phyloP scores from a whole-genome alignment of 2,888 invertebrate species.

The Sphaeridia pumilis region DNA sequence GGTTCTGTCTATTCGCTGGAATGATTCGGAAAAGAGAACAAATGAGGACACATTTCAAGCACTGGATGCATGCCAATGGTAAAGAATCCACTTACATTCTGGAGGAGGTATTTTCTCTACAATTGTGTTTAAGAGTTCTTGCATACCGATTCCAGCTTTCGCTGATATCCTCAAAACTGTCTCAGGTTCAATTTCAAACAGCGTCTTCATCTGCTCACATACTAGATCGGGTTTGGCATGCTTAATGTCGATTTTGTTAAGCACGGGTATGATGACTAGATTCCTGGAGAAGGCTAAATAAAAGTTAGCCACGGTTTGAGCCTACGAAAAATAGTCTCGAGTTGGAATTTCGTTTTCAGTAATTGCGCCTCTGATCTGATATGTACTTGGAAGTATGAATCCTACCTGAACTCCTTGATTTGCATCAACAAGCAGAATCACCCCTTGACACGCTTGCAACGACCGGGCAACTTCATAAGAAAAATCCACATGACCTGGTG shows the following conservation, averaged over 20 bases:
- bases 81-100: conserved; percentile 38
- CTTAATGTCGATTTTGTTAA: conserved; percentile 94
- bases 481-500: conserved; percentile 97
- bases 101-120: conserved; percentile 69
- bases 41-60: neutral
- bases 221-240: conserved; percentile 77
- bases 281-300: conserved; percentile 74
- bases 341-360: conserved; percentile 1
- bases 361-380: too few species aligned
- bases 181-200: conserved; percentile 67
- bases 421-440: conserved; percentile 86
- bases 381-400: neutral
- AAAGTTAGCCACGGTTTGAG: conserved; percentile 96
- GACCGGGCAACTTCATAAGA: conserved; percentile 87
- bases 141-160: conserved; percentile 75
- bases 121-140: conserved; percentile 61
- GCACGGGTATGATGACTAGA: conserved; percentile 72
- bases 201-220: conserved; percentile 58
- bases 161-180: conserved; percentile 76
- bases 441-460: conserved; percentile 85
- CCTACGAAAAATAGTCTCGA: conserved; percentile 49
- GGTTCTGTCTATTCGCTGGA: conserved; percentile 44
- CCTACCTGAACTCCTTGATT: conserved; percentile 53
- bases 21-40: neutral
- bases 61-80: neutral